Conservation (phyloP, 2,113 vertebrate genomes). For the Eulacestoma nigropectus region DNA sequence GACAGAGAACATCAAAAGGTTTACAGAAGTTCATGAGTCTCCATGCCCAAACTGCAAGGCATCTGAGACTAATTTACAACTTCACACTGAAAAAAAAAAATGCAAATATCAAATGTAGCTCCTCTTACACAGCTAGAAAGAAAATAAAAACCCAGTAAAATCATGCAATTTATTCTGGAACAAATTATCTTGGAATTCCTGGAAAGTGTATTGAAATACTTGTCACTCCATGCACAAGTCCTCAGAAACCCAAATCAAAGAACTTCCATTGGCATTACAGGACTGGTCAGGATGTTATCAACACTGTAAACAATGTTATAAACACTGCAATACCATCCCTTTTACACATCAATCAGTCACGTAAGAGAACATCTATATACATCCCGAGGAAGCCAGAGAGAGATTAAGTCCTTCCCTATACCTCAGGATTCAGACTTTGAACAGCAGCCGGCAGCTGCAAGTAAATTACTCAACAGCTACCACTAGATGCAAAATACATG, state of each 20-base stretch:
- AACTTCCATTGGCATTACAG: not conserved
- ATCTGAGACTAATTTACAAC: constrained; percentile 9
- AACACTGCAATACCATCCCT: not conserved
- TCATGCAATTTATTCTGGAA: not conserved
- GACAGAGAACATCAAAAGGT: not conserved
- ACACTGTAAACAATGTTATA: not conserved
- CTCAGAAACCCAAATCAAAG: not conserved
- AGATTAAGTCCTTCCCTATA: not conserved
- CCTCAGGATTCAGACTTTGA: not conserved
- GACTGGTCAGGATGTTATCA: not conserved
- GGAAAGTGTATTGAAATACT: not conserved
- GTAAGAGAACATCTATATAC: not conserved
- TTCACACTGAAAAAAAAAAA: not conserved
- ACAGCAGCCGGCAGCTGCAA: not conserved
- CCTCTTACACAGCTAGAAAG: not conserved
- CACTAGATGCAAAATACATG: not conserved
- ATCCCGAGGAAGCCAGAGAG: not conserved
- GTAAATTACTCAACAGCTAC: not conserved
- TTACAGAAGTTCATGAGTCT: constrained; percentile 3
- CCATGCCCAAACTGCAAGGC: not conserved
- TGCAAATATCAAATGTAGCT: not conserved
- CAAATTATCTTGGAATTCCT: not conserved
- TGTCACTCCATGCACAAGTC: not conserved
- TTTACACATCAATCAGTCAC: not conserved
- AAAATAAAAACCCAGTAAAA: not conserved